A percentile compares a stretch with the other conserved stretches of the same genome.
phyloP scores from a whole-genome alignment of 37 sponge, comb jelly and placozoan genomes.

The Halichondria panicea region DNA sequence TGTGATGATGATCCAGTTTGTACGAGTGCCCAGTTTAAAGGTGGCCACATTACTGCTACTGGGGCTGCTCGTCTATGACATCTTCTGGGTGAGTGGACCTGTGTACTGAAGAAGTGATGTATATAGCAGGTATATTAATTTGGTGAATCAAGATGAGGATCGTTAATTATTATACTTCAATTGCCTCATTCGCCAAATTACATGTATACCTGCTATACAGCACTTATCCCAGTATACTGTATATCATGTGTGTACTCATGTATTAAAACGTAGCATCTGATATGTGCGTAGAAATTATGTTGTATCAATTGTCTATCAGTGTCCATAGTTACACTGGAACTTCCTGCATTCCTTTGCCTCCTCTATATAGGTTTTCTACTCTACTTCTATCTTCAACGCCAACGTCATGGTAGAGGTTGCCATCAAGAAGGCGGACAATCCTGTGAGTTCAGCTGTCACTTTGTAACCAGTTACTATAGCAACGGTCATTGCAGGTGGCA shows the following conservation, averaged over 20 bases:
- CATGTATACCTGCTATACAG: no score
- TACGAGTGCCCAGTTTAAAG: slow-evolving; percentile 65
- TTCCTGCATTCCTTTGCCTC: no score
- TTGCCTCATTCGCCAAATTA: neutral
- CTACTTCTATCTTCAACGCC: slow-evolving; percentile 58
- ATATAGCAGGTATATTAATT: neutral
- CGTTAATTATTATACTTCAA: neutral
- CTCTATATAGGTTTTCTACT: slow-evolving; percentile 66
- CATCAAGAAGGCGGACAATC: slow-evolving; percentile 63
- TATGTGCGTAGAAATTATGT: no score
- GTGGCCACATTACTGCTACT: slow-evolving; percentile 60
- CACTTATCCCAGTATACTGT: no score
- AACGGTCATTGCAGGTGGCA: slow-evolving; percentile 63
- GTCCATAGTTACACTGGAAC: no score
- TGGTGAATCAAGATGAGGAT: neutral
- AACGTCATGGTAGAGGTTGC: slow-evolving; percentile 86
- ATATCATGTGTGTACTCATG: no score
- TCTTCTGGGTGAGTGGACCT: slow-evolving; percentile 68
- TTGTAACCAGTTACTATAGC: no score
- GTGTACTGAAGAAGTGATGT: neutral
- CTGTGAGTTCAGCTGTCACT: slow-evolving; percentile 36
- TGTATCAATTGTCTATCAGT: no score
- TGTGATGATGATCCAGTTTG: slow-evolving; percentile 67
- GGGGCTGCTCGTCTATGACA: slow-evolving; percentile 65
- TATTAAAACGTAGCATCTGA: no score